Base-by-base conservation (phyloP, 2,888 invertebrate species). In the Tenthredo livida region DNA sequence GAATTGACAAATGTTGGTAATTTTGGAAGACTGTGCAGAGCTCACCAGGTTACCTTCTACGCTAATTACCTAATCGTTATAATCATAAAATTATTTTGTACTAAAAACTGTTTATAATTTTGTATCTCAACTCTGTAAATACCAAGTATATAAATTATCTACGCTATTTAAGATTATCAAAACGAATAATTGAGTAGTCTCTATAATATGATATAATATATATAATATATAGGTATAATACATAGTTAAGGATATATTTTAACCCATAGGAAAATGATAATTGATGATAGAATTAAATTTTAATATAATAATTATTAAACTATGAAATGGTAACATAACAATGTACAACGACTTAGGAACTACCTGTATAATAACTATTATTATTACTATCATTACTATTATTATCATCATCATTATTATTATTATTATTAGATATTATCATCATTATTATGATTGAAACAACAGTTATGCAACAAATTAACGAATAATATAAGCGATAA, bases 341-440 rank as follows among this genome's bases (percentile, higher is more conserved):
- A 91, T 92, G 92, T 92, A 92, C 92, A 92, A 92, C 92, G 92
- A 92, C 87, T 90, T 92, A 92, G 92, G 85, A 89, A 89, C 86
- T 91, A 91, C 88, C 88, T 92, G 90, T 92, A 92, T 89, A 84
- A 90, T 90, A 91, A 89, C 88, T 84, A 88, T 86, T 88, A 89
- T 88, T 87, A 89, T 86, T 75, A 75, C 4, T 25, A 43, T 50
- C 9, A 47, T 75, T 50, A 47, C 29, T 75, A 54, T 65, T 21
- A 43, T 47, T 47, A 47, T 61, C 40, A 61, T 61, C 7, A 80
- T 65, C 15, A 80, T 47, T 21, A 54, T 65, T 21, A 54, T 78
- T 50, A 37, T 47, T 43, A 54, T 65, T 21, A 54, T 78, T 50
- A 37, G 50, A 12, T 12, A 80, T 61, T 61, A 61, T 61, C 29